Conservation (phyloP, 2,113 vertebrate species). For the Serinus canaria region DNA sequence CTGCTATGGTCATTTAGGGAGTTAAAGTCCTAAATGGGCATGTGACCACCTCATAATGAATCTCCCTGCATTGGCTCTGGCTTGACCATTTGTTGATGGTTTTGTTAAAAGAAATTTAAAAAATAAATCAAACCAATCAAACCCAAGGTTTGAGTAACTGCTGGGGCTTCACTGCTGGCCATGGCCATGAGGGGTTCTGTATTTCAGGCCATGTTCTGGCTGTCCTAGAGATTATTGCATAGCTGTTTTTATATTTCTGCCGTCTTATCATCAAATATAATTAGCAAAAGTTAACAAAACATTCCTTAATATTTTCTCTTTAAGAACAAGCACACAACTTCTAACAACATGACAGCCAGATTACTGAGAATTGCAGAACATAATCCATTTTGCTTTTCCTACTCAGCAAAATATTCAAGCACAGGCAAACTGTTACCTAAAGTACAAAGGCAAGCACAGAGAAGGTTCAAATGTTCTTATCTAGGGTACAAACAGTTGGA, state of each 20-base stretch:
- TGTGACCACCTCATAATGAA: background rate
- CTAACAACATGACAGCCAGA: background rate
- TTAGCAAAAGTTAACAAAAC: background rate
- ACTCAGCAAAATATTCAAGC: background rate
- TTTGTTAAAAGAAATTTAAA: background rate
- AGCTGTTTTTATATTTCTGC: background rate
- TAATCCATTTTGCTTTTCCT: background rate
- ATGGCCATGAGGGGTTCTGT: background rate
- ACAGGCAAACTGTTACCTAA: background rate
- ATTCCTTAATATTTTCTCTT: background rate
- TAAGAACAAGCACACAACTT: background rate
- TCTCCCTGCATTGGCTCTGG: background rate
- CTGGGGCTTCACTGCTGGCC: background rate
- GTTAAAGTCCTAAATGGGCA: background rate
- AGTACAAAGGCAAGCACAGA: background rate
- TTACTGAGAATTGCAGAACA: background rate
- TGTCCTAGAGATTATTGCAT: background rate
- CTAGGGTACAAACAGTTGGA: background rate
- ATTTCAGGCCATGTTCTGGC: background rate
- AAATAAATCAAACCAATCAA: background rate
- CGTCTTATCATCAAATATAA: background rate
- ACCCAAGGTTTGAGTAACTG: background rate
- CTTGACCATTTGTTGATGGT: background rate
- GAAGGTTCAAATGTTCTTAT: background rate
- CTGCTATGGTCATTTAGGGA: background rate